Percentiles rank a stretch among this genome's conserved stretches.
Evolutionary conservation across 92 coral and sea anemone species (phyloP).

Genomic region (Porites rus): DNA sequence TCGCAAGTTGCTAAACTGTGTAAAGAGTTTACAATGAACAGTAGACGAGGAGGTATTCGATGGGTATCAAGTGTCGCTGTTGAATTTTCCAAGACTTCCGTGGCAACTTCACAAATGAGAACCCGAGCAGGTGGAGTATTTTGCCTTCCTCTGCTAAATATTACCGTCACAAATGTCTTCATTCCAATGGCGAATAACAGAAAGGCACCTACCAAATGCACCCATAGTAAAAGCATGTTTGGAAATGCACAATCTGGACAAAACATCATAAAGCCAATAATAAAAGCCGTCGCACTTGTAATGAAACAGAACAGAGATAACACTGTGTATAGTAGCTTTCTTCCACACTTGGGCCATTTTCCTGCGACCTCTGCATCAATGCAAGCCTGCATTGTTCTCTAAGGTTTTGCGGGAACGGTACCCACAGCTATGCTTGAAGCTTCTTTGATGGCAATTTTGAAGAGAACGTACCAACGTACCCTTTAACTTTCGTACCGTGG

Average conservation of each 20-base stretch:
- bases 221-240: background rate
- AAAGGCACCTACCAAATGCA: background rate
- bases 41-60: constrained; percentile 6
- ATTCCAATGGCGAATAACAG: background rate
- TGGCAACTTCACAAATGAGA: constrained; percentile 67
- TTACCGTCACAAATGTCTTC: background rate
- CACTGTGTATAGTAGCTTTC: background rate
- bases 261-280: background rate
- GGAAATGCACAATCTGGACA: background rate
- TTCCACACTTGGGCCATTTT: background rate
- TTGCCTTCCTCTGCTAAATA: background rate
- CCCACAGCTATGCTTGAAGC: too few species aligned
- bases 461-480: too few species aligned
- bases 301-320: background rate
- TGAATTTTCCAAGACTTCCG: constrained; percentile 69
- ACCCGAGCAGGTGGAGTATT: constrained; percentile 17
- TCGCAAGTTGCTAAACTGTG: background rate
- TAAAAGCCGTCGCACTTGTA: background rate
- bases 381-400: background rate
- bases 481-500: too few species aligned
- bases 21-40: background rate
- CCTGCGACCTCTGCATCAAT: background rate
- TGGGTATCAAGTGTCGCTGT: constrained; percentile 47
- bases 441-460: too few species aligned
- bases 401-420: too few species aligned